Conservation (phyloP, 2,797 vertebrate genomes). For the Benthosema pterotum region DNA sequence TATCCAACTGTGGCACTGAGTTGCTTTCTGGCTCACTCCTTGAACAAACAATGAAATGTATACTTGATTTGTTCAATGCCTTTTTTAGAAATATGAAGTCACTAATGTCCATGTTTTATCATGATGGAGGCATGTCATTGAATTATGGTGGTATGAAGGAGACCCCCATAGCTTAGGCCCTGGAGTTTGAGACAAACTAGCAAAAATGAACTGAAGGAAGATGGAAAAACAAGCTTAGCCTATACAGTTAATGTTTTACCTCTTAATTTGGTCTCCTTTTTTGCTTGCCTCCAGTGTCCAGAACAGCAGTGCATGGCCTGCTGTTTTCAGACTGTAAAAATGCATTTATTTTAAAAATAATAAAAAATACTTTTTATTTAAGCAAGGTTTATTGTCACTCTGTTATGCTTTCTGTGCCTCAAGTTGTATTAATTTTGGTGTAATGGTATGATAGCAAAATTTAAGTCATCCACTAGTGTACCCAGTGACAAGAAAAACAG, state of each 20-base stretch:
- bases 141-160: conserved; percentile 62
- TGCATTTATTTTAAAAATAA: conserved; percentile 85
- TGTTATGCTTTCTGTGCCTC: background rate
- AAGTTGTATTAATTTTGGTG: background rate
- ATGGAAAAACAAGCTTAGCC: conserved; percentile 55
- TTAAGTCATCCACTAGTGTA: no score
- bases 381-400: conserved; percentile 28
- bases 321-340: conserved; percentile 83
- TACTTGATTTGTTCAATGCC: conserved; percentile 20
- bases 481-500: no score
- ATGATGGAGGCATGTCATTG: conserved; percentile 53
- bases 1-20: conserved; percentile 34
- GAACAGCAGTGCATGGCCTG: conserved; percentile 79
- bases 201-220: conserved; percentile 59
- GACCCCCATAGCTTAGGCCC: conserved; percentile 42
- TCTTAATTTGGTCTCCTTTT: conserved; percentile 42
- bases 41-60: background rate
- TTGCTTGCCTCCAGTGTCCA: conserved; percentile 72
- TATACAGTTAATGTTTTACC: conserved; percentile 39
- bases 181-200: conserved; percentile 76
- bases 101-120: conserved; percentile 45
- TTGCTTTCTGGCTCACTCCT: conserved; percentile 23
- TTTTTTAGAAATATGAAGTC: conserved; percentile 46
- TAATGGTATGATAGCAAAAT: no score
- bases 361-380: conserved; percentile 84